Conservation (phyloP, 2,113 vertebrate genomes). For the Phalacrocorax carbo region DNA sequence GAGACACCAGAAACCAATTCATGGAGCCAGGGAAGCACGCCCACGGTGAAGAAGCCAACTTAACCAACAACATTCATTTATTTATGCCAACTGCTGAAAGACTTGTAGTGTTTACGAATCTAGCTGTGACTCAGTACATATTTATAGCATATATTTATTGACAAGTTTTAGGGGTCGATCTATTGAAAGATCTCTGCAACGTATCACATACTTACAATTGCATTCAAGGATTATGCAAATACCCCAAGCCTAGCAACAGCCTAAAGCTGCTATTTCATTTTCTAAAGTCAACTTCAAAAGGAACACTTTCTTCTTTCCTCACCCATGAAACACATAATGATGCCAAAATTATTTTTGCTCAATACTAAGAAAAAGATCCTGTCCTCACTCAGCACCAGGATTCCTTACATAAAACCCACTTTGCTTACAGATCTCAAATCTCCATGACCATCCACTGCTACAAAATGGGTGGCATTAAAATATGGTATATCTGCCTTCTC, state of each 20-base stretch:
- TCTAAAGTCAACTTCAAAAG: slow-evolving; percentile 32
- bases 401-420: background rate
- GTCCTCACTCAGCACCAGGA: background rate
- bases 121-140: background rate
- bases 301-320: slow-evolving; percentile 10
- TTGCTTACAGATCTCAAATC: background rate
- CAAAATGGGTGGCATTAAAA: background rate
- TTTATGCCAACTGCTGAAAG: slow-evolving; percentile 30
- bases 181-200: slow-evolving; percentile 18
- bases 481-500: background rate
- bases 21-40: background rate
- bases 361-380: background rate
- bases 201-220: background rate
- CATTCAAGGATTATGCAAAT: slow-evolving; percentile 31
- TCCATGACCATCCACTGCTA: background rate
- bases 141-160: slow-evolving; percentile 44
- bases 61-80: background rate
- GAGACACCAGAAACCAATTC: background rate
- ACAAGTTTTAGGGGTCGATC: slow-evolving; percentile 32
- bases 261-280: slow-evolving; percentile 17
- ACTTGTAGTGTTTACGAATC: background rate
- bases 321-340: background rate
- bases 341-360: slow-evolving; percentile 29
- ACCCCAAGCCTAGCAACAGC: slow-evolving; percentile 9
- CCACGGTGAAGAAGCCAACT: background rate